Conservation (phyloP, 2,797 vertebrate genomes). For the Falco naumanni region DNA sequence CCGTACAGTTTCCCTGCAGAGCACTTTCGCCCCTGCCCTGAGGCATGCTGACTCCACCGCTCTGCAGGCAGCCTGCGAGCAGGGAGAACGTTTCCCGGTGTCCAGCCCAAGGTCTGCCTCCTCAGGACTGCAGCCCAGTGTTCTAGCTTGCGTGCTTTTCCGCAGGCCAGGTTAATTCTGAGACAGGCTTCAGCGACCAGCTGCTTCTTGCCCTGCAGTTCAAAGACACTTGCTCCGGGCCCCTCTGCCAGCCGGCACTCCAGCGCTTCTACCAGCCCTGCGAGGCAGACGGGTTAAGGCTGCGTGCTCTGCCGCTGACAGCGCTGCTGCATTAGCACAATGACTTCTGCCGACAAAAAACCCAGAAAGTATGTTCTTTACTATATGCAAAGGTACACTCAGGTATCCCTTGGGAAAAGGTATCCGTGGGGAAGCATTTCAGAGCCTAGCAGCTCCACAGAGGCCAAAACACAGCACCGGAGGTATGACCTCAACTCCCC, state of each 20-base stretch:
- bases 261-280: rapidly evolving
- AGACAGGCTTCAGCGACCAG: rapidly evolving
- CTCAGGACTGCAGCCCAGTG: neutral
- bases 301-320: neutral
- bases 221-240: neutral
- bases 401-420: neutral
- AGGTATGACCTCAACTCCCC: neutral
- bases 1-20: neutral
- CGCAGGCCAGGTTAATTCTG: neutral
- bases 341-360: neutral
- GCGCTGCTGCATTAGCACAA: neutral
- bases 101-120: neutral
- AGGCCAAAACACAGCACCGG: neutral
- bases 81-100: neutral
- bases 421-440: neutral
- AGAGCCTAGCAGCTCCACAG: neutral
- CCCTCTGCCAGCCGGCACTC: neutral
- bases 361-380: rapidly evolving
- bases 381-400: rapidly evolving
- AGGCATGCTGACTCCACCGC: rapidly evolving
- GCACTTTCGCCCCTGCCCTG: neutral
- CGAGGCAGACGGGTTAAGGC: rapidly evolving
- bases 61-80: neutral
- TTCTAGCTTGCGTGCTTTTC: neutral
- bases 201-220: neutral